These are phyloP conservation scores for Trigoniulus corallinus DNA, from an alignment of 1,140 invertebrate genomes.

Conservation along the genomic window DNA sequence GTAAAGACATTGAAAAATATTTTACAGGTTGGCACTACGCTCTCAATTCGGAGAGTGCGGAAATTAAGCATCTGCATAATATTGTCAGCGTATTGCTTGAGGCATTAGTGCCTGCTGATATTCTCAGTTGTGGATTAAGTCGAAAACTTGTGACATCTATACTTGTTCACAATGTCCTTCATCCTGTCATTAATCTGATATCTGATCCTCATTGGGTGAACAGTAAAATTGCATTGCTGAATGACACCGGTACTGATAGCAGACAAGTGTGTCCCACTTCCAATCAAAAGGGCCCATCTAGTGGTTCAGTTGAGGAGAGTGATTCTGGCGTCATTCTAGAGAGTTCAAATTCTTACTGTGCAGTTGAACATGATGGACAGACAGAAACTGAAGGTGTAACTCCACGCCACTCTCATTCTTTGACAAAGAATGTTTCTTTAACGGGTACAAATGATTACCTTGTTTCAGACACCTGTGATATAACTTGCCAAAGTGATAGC, in stretches of 20 bases:
- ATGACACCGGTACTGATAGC: neutral
- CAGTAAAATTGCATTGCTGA: neutral
- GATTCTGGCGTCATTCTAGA: neutral
- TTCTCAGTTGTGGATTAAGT: conserved; percentile 12
- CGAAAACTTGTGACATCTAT: conserved; percentile 15
- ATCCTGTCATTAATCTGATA: conserved; percentile 16
- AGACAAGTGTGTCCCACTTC: too few relatives aligned
- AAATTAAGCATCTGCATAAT: conserved; percentile 15
- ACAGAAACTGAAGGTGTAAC: neutral
- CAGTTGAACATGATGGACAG: neutral
- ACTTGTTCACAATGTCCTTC: conserved; percentile 16
- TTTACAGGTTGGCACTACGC: conserved; percentile 14
- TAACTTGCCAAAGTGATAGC: conserved; percentile 4
- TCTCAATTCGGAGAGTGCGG: conserved; percentile 12
- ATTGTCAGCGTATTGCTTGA: conserved; percentile 15
- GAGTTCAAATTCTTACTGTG: neutral
- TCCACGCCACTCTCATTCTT: neutral
- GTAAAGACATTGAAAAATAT: neutral
- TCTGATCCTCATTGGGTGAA: conserved; percentile 17
- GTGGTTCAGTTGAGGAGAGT: too few relatives aligned
- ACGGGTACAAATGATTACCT: conserved; percentile 3
- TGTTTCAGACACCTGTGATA: conserved; percentile 10
- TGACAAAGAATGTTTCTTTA: neutral
- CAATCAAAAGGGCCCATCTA: too few relatives aligned
- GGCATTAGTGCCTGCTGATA: conserved; percentile 14